These are phyloP conservation scores for Glossosoma conforme DNA, from an alignment of 1,140 invertebrate genomes.

Conservation along the genomic window DNA sequence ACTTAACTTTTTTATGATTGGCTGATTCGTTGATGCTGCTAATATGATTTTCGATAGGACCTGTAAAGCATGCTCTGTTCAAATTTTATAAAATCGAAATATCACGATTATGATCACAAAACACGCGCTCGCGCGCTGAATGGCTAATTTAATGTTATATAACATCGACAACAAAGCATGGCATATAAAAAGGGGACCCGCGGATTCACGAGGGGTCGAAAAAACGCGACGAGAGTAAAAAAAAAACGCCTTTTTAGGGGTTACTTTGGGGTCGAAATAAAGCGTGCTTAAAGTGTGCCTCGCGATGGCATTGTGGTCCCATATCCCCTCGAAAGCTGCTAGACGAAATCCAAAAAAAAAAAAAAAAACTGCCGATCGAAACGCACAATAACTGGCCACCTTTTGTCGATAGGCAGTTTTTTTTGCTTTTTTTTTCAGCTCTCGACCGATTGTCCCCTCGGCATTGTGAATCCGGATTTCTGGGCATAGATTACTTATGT, in stretches of 20 bases:
- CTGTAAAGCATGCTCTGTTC: no score
- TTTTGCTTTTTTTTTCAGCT: conserved; percentile 11
- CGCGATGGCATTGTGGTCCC: conserved; percentile 13
- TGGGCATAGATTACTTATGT: conserved; percentile 29
- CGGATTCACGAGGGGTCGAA: no score
- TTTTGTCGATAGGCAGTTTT: conserved; percentile 1
- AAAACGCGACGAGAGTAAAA: no score
- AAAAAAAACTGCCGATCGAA: background rate
- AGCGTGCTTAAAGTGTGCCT: conserved; percentile 31
- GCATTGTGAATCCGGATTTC: conserved; percentile 23
- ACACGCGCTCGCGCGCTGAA: no score
- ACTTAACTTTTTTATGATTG: no score
- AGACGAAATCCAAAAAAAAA: conserved; percentile 12
- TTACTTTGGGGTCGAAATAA: conserved; percentile 31
- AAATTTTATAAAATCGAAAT: no score
- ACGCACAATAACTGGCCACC: conserved; percentile 9
- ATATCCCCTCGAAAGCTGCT: conserved; percentile 23
- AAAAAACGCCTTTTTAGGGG: conserved; percentile 31
- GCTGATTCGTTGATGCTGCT: no score
- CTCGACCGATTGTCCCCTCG: conserved; percentile 24
- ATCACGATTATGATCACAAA: no score
- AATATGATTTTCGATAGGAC: no score
- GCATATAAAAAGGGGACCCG: no score
- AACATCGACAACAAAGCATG: no score
- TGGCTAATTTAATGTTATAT: no score